Evolutionary conservation across 2,888 invertebrate species (phyloP), one percentile per base, ranked within the genome.

Genomic region (Spisula subtruncata): DNA sequence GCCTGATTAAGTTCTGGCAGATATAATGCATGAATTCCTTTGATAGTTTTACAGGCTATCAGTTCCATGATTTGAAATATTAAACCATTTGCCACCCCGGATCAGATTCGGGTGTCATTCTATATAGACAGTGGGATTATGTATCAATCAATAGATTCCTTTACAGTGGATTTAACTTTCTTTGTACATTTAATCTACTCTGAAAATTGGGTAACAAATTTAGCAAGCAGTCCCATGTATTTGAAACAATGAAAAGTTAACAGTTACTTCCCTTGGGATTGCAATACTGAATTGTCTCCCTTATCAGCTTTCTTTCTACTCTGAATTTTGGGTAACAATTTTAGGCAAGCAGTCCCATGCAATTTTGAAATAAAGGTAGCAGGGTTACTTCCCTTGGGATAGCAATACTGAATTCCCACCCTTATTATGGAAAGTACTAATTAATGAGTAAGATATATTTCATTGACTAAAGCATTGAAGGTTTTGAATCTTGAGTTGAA

Each of bases 21-120:
- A 41, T 41, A 79, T 79, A 79, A 5, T 79, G 79, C 79, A 79
- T 79, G 35, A 79, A 35, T 35, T 41, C 79, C 35, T 79, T 79
- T 79, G 29, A 79, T 41, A 29, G 32, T 41, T 79, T n/a, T 41
- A 41, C 6, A 20, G n/a, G 32, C 46, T 79, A 35, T 46, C 46
- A 35, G 20, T 35, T 79, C 46, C 41, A 29, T 35, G 79, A 79
- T 32, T 35, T 35, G 79, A 20, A 35, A 79, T 79, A n/a, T n/a
- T n/a, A 79, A 79, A 46, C 35, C 79, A 20, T 79, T 79, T 79
- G 20, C 46, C 79, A 79, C 41, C 20, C 32, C 2, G 14, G 32
- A 79, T 12, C 79, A 79, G 79, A 79, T 79, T 32, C 2, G 46
- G 79, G 79, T 79, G 79, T 79, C 20, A 35, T 20, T 8, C 18